A percentile compares a stretch with the other conserved stretches of the same genome.
phyloP scores from a whole-genome alignment of 2,797 vertebrate species.

The Danio tinwini region DNA sequence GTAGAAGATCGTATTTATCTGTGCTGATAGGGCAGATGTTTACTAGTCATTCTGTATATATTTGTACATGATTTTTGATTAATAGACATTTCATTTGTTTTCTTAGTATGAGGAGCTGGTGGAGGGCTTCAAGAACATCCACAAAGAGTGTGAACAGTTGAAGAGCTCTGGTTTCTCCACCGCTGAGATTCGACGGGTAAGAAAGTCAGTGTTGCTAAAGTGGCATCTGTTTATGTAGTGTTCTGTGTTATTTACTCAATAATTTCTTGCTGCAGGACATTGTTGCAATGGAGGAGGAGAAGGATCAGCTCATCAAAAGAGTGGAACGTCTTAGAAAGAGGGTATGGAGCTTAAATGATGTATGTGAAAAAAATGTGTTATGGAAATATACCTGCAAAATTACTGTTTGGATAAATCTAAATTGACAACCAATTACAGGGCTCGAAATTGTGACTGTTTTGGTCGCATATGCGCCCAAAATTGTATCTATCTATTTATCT shows the following conservation, averaged over 20 bases:
- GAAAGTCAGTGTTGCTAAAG: background rate
- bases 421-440: too few species aligned
- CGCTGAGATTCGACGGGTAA: slow-evolving; percentile 94
- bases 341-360: slow-evolving; percentile 77
- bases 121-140: slow-evolving; percentile 92
- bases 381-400: background rate
- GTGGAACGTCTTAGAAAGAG: slow-evolving; percentile 95
- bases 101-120: slow-evolving; percentile 95
- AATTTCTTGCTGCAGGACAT: slow-evolving; percentile 84
- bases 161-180: slow-evolving; percentile 93
- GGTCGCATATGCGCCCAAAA: too few species aligned
- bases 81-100: slow-evolving; percentile 49
- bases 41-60: background rate
- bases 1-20: too few species aligned
- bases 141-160: slow-evolving; percentile 95
- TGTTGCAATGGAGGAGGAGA: slow-evolving; percentile 96
- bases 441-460: too few species aligned
- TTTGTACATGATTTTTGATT: background rate
- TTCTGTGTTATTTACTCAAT: slow-evolving; percentile 8
- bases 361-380: background rate
- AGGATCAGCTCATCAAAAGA: slow-evolving; percentile 93
- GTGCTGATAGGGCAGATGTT: too few species aligned
- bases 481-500: too few species aligned
- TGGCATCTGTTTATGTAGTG: slow-evolving; percentile 11
- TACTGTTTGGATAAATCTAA: too few species aligned